phyloP scores from a whole-genome alignment of 2,113 vertebrate genomes.

The Martes martes region DNA sequence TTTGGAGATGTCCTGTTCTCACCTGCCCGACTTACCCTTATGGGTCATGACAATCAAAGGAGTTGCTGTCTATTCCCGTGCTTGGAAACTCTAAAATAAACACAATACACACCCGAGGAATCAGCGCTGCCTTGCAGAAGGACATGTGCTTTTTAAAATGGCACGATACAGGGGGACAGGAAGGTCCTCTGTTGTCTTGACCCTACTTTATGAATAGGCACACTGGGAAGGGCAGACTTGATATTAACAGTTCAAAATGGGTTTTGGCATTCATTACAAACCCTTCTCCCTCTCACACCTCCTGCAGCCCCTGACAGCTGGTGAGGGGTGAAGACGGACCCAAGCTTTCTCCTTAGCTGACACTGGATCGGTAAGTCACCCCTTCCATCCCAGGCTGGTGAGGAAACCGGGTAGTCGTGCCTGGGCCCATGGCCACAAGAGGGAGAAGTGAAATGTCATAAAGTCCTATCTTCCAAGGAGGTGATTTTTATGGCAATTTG shows the following conservation, averaged over 20 bases:
- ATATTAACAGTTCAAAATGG: neutral
- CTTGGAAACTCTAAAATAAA: neutral
- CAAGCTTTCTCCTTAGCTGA: neutral
- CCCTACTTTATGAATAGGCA: neutral
- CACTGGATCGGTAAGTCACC: neutral
- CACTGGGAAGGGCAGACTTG: neutral
- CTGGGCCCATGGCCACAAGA: constrained; percentile 6
- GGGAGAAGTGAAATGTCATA: constrained; percentile 7
- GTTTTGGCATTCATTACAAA: neutral
- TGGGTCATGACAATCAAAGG: neutral
- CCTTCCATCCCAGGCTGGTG: neutral
- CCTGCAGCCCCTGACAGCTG: neutral
- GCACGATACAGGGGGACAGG: neutral
- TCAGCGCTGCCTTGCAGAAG: neutral
- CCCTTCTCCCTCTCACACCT: neutral
- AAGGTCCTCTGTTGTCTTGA: neutral
- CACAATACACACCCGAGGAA: fast-evolving
- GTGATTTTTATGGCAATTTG: neutral
- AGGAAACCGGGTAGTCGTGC: neutral
- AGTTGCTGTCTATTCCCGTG: fast-evolving
- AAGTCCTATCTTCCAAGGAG: constrained; percentile 47
- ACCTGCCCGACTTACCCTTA: neutral
- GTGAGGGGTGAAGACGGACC: neutral
- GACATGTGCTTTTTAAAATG: neutral
- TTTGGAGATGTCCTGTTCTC: neutral